phyloP scores from a whole-genome alignment of 2,888 invertebrate species.

The Coelinius sp. region DNA sequence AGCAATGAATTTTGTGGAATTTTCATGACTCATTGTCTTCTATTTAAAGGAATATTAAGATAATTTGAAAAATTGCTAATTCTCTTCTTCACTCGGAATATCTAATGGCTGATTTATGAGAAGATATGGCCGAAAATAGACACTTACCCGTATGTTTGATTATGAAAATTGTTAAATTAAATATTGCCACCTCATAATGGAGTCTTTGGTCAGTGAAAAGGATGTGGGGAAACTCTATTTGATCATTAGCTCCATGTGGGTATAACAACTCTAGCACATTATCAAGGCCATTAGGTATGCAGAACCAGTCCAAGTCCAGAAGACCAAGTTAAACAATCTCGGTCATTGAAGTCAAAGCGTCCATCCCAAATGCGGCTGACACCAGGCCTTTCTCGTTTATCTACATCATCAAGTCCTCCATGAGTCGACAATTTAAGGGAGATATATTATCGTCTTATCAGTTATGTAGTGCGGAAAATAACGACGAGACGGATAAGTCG shows the following conservation, averaged over 20 bases:
- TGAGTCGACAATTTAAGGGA: background rate
- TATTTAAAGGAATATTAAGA: too few species aligned
- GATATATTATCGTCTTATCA: background rate
- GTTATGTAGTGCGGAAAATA: background rate
- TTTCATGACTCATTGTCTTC: too few species aligned
- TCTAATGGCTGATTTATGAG: too few species aligned
- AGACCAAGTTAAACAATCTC: background rate
- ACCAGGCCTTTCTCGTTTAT: background rate
- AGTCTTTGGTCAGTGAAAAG: background rate
- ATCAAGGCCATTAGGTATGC: background rate
- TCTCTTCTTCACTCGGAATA: too few species aligned
- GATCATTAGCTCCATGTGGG: background rate
- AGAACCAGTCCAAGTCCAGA: background rate
- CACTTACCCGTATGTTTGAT: too few species aligned
- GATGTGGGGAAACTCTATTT: background rate
- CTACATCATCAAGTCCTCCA: background rate
- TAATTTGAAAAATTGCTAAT: too few species aligned
- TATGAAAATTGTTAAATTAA: background rate
- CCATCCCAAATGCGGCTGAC: background rate
- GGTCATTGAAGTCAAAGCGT: background rate
- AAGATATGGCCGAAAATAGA: too few species aligned
- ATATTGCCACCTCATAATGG: background rate
- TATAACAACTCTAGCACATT: background rate
- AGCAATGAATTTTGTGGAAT: too few species aligned
- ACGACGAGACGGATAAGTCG: background rate